phyloP scores from a whole-genome alignment of 2,113 vertebrate genomes.

The Ascaphus truei region DNA sequence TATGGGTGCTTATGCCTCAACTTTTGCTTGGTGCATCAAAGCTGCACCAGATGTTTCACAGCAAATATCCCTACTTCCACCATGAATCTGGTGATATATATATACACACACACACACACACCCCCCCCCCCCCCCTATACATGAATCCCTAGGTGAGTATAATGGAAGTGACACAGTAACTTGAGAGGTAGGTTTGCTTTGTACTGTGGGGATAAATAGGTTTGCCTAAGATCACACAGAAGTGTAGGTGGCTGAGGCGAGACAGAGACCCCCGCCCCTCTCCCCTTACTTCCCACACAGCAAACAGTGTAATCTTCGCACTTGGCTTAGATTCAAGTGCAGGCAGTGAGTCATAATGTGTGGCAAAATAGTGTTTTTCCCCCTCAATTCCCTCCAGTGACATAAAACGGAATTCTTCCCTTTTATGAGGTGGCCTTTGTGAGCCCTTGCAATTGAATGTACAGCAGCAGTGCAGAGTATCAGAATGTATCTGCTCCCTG shows the following conservation, averaged over 20 bases:
- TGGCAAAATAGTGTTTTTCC: conserved; percentile 53
- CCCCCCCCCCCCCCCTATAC: too few species aligned
- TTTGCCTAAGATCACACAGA: too few species aligned
- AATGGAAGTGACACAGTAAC: too few species aligned
- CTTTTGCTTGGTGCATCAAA: too few species aligned
- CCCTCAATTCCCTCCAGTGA: conserved; percentile 40
- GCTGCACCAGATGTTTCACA: too few species aligned
- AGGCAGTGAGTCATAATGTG: conserved; percentile 50
- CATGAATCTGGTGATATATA: too few species aligned
- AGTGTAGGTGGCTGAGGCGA: not conserved
- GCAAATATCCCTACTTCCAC: too few species aligned
- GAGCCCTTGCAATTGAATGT: conserved; percentile 66
- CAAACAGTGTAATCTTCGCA: conserved; percentile 41
- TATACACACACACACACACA: too few species aligned
- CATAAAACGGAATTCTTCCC: conserved; percentile 53
- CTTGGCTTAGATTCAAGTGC: conserved; percentile 48
- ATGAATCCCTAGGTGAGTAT: too few species aligned
- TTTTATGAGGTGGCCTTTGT: conserved; percentile 61
- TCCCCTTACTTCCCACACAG: not conserved
- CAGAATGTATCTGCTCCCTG: conserved; percentile 73
- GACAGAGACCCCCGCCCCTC: not conserved
- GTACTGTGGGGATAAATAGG: not conserved
- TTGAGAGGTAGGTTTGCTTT: not conserved
- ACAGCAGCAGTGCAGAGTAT: conserved; percentile 72
- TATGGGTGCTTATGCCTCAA: too few species aligned